A percentile compares a stretch with the other conserved stretches of the same genome.
Conservation (phyloP, 2,113 vertebrate species). For the Chloropsis hardwickii region DNA sequence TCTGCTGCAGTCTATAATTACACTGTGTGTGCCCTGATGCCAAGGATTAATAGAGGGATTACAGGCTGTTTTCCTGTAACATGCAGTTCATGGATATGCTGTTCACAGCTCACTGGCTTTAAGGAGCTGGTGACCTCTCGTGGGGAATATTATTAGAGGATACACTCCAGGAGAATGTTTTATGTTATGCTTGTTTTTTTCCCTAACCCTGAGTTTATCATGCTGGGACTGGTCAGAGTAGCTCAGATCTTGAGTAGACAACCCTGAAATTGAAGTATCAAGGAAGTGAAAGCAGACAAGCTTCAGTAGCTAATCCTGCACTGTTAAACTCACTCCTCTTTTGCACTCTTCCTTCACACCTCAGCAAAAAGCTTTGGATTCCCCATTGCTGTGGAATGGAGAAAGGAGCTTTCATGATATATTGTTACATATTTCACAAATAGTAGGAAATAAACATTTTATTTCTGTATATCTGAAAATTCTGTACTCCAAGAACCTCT, state of each 20-base stretch:
- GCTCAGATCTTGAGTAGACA: neutral
- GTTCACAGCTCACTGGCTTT: neutral
- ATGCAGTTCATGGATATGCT: neutral
- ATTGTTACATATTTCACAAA: neutral
- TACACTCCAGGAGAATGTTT: neutral
- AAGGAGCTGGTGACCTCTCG: neutral
- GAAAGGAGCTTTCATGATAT: neutral
- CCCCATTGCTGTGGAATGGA: neutral
- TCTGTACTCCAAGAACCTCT: neutral
- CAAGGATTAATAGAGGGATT: constrained; percentile 57
- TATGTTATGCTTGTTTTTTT: neutral
- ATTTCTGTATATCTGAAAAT: neutral
- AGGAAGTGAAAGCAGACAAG: neutral
- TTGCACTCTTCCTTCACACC: neutral
- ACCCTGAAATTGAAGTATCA: neutral
- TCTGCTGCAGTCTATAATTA: constrained; percentile 45
- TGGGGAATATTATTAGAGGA: neutral
- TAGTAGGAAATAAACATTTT: neutral
- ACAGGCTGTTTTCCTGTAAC: neutral
- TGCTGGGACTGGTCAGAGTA: neutral
- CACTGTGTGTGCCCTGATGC: constrained; percentile 3
- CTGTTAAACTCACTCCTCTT: neutral
- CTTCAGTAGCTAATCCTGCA: neutral
- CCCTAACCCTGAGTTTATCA: neutral
- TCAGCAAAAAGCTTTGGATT: neutral